Evolutionary conservation across 2,797 vertebrate species (phyloP).

Genomic region (Microtus californicus): DNA sequence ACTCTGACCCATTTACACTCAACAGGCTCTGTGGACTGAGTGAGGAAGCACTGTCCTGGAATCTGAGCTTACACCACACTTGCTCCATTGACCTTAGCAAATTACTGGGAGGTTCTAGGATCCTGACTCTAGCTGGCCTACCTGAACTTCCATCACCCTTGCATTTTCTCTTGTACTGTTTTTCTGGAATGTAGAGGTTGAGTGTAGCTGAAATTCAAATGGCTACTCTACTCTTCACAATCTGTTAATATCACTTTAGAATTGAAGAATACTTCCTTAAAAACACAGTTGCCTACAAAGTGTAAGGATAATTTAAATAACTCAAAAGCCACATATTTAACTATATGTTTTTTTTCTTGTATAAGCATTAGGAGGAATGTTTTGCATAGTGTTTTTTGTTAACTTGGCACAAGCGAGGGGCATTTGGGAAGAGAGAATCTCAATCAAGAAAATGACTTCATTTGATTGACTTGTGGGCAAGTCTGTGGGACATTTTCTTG

Average conservation of each 20-base stretch:
- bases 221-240: not conserved
- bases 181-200: not conserved
- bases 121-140: not conserved
- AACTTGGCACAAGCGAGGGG: not conserved
- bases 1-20: not conserved
- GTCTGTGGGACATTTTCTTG: not conserved
- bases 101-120: not conserved
- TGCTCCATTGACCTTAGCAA: not conserved
- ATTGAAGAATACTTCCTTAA: not conserved
- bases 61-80: not conserved
- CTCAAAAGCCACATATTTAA: slow-evolving; percentile 24
- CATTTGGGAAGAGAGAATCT: not conserved
- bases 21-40: not conserved
- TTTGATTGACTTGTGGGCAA: not conserved
- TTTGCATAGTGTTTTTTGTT: not conserved
- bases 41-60: not conserved
- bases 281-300: not conserved
- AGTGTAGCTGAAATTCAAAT: slow-evolving; percentile 4
- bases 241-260: not conserved
- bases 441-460: not conserved
- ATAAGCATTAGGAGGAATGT: not conserved
- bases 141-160: not conserved
- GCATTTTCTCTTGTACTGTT: not conserved
- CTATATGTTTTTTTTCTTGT: slow-evolving; percentile 9
- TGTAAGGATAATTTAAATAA: not conserved